Percentiles rank a stretch among this genome's conserved stretches.
Conservation (phyloP, 2,113 vertebrate genomes). For the Phrynocephalus versicolor region DNA sequence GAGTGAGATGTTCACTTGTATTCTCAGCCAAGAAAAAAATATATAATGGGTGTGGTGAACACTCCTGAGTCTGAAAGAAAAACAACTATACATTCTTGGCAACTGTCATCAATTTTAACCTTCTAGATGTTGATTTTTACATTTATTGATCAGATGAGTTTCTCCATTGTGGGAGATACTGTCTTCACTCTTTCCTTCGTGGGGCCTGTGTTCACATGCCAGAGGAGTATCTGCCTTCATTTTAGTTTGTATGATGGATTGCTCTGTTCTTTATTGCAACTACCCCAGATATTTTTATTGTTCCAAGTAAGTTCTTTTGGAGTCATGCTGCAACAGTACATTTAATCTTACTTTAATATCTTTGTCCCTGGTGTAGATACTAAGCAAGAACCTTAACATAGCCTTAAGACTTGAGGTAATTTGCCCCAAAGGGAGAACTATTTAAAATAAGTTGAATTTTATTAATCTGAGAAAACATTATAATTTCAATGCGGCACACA, state of each 20-base stretch:
- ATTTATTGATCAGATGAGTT: not conserved
- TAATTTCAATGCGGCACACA: slow-evolving; percentile 53
- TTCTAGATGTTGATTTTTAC: not conserved
- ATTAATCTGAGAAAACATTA: slow-evolving; percentile 57
- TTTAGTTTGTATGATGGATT: slow-evolving; percentile 12
- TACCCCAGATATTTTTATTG: slow-evolving; percentile 32
- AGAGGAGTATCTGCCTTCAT: slow-evolving; percentile 9
- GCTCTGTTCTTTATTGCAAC: not conserved
- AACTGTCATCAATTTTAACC: not conserved
- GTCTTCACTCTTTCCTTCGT: slow-evolving; percentile 15
- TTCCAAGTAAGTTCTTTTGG: slow-evolving; percentile 38
- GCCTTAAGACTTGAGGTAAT: slow-evolving; percentile 53
- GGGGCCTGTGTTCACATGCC: slow-evolving; percentile 29
- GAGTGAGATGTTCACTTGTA: slow-evolving; percentile 30
- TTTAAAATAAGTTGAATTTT: slow-evolving; percentile 46
- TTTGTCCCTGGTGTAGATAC: slow-evolving; percentile 48
- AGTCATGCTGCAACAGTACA: slow-evolving; percentile 50
- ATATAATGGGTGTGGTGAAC: not conserved
- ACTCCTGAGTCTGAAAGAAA: not conserved
- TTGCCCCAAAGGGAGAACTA: slow-evolving; percentile 53
- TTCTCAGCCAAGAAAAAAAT: not conserved
- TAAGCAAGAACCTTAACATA: slow-evolving; percentile 52
- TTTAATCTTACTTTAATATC: slow-evolving; percentile 53
- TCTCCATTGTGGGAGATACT: not conserved
- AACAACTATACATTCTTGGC: not conserved